A percentile compares a stretch with the other conserved stretches of the same genome.
These are phyloP conservation scores for Genyomyrus donnyi DNA, from an alignment of 2,113 vertebrate genomes.

Conservation along the genomic window DNA sequence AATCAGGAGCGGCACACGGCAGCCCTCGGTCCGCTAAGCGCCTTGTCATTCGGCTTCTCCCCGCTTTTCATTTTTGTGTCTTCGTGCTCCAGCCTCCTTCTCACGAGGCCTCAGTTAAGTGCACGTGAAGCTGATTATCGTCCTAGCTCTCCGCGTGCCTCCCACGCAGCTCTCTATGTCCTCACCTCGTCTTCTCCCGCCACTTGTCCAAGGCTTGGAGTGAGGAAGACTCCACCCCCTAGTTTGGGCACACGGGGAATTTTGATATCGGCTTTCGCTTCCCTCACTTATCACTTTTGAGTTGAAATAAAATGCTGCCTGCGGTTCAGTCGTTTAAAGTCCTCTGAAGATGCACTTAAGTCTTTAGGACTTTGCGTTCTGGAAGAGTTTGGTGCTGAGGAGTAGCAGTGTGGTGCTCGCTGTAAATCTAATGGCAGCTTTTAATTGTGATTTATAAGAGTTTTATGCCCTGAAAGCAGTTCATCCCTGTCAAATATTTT, in stretches of 20 bases:
- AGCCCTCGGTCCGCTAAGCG: not conserved
- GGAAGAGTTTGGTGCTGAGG: not conserved
- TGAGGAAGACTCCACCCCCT: not conserved
- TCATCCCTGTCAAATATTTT: not conserved
- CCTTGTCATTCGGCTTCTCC: not conserved
- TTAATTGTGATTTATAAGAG: not conserved
- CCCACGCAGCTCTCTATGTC: not conserved
- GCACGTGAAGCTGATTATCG: not conserved
- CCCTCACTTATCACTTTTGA: not conserved
- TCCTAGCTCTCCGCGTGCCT: not conserved
- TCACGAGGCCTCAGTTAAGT: not conserved
- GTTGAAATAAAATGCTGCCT: not conserved
- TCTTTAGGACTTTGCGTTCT: not conserved
- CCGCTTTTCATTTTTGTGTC: not conserved
- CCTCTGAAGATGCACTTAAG: not conserved
- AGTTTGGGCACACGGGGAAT: not conserved
- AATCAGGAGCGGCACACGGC: not conserved
- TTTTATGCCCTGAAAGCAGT: not conserved
- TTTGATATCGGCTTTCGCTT: not conserved
- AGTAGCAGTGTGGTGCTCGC: not conserved
- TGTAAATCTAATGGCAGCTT: not conserved
- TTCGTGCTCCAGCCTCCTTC: not conserved
- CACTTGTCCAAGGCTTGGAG: not conserved
- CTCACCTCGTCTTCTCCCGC: not conserved
- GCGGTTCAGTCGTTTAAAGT: not conserved